Base-by-base conservation (phyloP, 2,113 vertebrate genomes). In the Misgurnus mizolepis region DNA sequence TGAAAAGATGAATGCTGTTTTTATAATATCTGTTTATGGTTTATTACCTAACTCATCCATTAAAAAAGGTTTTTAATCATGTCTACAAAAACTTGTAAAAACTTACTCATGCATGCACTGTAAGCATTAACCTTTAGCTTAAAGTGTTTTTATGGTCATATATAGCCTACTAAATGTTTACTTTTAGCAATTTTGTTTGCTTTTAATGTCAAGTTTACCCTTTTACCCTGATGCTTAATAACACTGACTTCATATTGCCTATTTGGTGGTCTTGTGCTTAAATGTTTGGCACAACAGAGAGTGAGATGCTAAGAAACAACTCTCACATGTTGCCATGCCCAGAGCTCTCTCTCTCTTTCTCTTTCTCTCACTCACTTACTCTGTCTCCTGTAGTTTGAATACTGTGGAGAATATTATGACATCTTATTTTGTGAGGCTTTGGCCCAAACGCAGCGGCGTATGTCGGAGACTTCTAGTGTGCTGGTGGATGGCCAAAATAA, bases 341-440 rank as follows among this genome's bases (percentile, higher is more conserved):
- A 50, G 60, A 65, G 22, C 47, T 79, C 47, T 80, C 34, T 39
- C 50, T 40, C 45, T 78, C 62, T 82, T 3, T 40, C 45, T 78
- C 62, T 82, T 22, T 41, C 49, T 76, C 50, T 40, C 53, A 70
- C 62, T 40, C 53, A 75, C 27, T 34, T 3, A 2, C 27, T 34
- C 27, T 34, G 2, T 53, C 53, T 76, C 45, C 45, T 76, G 58
- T n/a, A 45, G 80, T 64, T 49, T 80, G 47, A 69, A 61, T 41
- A 27, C 27, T 73, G 67, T 71, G 76, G 67, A 65, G 45, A 82
- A 67, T 76, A 72, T 76, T 66, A 65, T 72, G 67, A 70, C 45
- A 78, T 72, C 82, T 82, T 86, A 77, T 86, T 80, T 86, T 82
- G 17, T 80, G 84, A 74, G 82, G 80, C 78, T 86, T 80, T 89